Evolutionary conservation across 2,113 vertebrate species (phyloP).

Genomic region (Microtus oregoni): DNA sequence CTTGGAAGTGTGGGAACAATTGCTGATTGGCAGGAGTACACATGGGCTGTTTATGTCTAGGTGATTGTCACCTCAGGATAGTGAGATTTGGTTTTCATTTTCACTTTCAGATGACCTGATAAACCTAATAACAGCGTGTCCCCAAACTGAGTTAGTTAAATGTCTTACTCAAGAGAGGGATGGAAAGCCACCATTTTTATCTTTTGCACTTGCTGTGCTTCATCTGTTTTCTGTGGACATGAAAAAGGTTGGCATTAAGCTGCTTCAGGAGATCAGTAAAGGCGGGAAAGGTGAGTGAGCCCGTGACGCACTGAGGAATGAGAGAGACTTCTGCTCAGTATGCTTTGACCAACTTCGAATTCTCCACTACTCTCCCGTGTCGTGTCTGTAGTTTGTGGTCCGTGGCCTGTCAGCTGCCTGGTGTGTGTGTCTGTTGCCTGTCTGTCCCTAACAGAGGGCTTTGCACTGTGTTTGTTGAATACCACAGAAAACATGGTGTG

Average conservation of each 20-base stretch:
- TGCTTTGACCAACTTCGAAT: not conserved
- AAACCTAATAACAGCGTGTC: slow-evolving; percentile 82
- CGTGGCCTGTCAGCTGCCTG: not conserved
- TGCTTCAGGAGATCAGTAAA: slow-evolving; percentile 83
- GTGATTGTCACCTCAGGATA: not conserved
- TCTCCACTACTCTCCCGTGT: not conserved
- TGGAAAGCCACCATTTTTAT: slow-evolving; percentile 76
- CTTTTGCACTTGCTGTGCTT: slow-evolving; percentile 78
- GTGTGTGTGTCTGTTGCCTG: not conserved
- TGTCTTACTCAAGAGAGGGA: slow-evolving; percentile 81
- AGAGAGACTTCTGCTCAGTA: not conserved
- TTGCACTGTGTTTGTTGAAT: not conserved
- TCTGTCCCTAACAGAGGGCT: not conserved
- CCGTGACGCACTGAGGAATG: too few relatives aligned
- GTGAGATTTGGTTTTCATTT: slow-evolving; percentile 38
- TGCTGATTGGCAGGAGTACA: not conserved
- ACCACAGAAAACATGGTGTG: not conserved
- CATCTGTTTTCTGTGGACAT: slow-evolving; percentile 79
- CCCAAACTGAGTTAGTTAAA: slow-evolving; percentile 81
- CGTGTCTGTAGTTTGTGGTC: not conserved
- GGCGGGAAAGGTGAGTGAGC: slow-evolving; percentile 69
- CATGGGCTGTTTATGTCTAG: not conserved
- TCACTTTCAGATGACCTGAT: slow-evolving; percentile 84
- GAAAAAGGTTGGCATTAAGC: slow-evolving; percentile 76
- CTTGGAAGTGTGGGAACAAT: slow-evolving; percentile 15